Base-by-base conservation (phyloP, 2,888 invertebrate species). In the Nesidiocoris tenuis region DNA sequence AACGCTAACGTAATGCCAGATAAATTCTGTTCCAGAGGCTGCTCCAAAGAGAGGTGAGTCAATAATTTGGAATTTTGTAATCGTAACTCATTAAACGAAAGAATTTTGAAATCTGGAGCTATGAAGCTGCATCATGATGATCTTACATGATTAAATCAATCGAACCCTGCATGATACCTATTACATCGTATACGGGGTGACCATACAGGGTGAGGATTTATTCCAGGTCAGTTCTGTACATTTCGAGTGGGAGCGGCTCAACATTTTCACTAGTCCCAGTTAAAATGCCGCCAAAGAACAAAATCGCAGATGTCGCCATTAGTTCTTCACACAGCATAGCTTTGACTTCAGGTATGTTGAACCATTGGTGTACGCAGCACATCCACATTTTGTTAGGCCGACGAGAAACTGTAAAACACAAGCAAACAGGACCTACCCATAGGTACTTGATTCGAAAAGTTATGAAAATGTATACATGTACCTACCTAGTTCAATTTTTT, bases 281-380 rank as follows among this genome's bases (percentile, higher is more conserved):
- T 59, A 85, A 86, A 71, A 82, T 90, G 61, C 89, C 90, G 5
- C 84, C 87, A 0, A 84, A 85, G 76, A 85, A 85, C 7, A 84
- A 85, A 78, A 85, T 89, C 25, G 81, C 84, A 22, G 83, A 86
- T 80, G 84, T 89, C 24, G 85, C 87, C n/a, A 85, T 87, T 78
- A 87, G 88, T 80, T 84, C 84, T 74, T 86, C 86, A 0, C 90
- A 90, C 81, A 86, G 86, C 80, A 84, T 89, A 39, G 86, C 86
- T 2, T 84, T 89, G 3, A 87, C 88, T 61, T 83, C 85, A 80
- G 87, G 86, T 86, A 82, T 9, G 3, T 5, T 17, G n/a, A 39
- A 39, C 39, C 39, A 18, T 5, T n/a, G n/a, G n/a, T n/a, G n/a
- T n/a, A n/a, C 16, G 12, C 55, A 12, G 12, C 12, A 55, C 16